Evolutionary conservation across 2,113 vertebrate species (phyloP).

Genomic region (Scatophagus argus): DNA sequence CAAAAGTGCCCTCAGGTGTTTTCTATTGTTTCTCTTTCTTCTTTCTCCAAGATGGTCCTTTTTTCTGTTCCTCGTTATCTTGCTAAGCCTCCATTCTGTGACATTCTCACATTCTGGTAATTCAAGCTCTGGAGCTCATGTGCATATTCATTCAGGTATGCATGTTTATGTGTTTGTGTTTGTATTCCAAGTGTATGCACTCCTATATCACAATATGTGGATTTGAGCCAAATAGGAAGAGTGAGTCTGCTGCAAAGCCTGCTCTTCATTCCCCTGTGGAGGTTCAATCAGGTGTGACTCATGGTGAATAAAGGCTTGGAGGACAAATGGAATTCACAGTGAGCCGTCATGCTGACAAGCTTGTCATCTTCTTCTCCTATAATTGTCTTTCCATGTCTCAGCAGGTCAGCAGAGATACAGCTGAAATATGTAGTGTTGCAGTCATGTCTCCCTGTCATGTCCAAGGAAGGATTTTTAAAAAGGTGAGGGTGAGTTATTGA

Average conservation of each 20-base stretch:
- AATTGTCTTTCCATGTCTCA: slow-evolving; percentile 71
- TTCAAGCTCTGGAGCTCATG: background rate
- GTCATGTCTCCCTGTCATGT: slow-evolving; percentile 54
- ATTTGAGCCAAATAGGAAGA: slow-evolving; percentile 20
- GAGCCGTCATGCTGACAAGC: slow-evolving; percentile 66
- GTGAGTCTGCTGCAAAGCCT: slow-evolving; percentile 9
- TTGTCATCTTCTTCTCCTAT: slow-evolving; percentile 67
- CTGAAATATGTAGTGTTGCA: slow-evolving; percentile 44
- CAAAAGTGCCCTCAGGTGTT: slow-evolving; percentile 26
- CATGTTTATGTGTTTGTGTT: background rate
- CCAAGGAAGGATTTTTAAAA: slow-evolving; percentile 22
- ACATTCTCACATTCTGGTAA: background rate
- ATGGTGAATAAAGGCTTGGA: slow-evolving; percentile 62
- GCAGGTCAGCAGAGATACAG: slow-evolving; percentile 58
- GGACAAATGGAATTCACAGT: slow-evolving; percentile 75
- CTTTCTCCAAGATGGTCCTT: background rate
- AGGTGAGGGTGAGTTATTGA: slow-evolving; percentile 4
- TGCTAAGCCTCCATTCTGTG: background rate
- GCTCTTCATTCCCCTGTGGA: slow-evolving; percentile 48
- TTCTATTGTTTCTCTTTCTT: slow-evolving; percentile 27
- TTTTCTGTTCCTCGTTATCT: background rate
- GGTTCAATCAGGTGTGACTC: slow-evolving; percentile 74
- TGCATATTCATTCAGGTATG: background rate
- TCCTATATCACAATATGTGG: background rate
- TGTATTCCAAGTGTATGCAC: background rate